Percentiles rank a stretch among this genome's conserved stretches.
Evolutionary conservation across 1,140 invertebrate genomes (phyloP).

Genomic region (Drosophila mayri): DNA sequence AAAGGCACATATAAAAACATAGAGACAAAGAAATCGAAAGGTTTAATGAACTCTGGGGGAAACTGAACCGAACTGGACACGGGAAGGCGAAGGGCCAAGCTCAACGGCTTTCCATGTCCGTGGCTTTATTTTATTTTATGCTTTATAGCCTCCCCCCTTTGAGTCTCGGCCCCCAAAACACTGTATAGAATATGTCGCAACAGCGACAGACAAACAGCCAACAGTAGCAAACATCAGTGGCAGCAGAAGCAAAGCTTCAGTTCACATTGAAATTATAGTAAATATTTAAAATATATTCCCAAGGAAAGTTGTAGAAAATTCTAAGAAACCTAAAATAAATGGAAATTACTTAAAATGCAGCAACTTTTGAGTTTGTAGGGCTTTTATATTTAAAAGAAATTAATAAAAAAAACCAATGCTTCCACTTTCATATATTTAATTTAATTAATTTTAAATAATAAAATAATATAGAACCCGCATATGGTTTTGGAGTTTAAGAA

Average conservation of each 20-base stretch:
- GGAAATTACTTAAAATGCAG: too few species aligned
- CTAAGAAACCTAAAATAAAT: not conserved
- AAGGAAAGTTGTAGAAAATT: not conserved
- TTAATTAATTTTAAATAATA: too few species aligned
- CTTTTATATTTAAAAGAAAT: too few species aligned
- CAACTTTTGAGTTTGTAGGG: too few species aligned
- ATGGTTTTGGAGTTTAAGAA: too few species aligned
- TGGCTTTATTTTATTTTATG: slow-evolving; percentile 28
- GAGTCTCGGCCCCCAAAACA: slow-evolving; percentile 1
- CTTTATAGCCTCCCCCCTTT: slow-evolving; percentile 24
- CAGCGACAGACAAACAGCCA: slow-evolving; percentile 6
- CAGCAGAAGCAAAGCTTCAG: not conserved
- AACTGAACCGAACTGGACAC: slow-evolving; percentile 23
- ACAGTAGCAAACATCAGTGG: slow-evolving; percentile 9
- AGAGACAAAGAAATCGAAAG: slow-evolving; percentile 51
- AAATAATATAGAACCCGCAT: too few species aligned
- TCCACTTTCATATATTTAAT: too few species aligned
- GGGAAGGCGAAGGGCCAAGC: slow-evolving; percentile 25
- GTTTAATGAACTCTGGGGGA: slow-evolving; percentile 41
- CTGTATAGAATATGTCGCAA: slow-evolving; percentile 38
- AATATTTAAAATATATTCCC: not conserved
- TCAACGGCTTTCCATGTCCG: slow-evolving; percentile 30
- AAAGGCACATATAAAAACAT: slow-evolving; percentile 18
- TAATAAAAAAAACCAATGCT: too few species aligned
- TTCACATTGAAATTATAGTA: not conserved